phyloP scores from a whole-genome alignment of 2,888 invertebrate species.

The Cataglyphis cursor region DNA sequence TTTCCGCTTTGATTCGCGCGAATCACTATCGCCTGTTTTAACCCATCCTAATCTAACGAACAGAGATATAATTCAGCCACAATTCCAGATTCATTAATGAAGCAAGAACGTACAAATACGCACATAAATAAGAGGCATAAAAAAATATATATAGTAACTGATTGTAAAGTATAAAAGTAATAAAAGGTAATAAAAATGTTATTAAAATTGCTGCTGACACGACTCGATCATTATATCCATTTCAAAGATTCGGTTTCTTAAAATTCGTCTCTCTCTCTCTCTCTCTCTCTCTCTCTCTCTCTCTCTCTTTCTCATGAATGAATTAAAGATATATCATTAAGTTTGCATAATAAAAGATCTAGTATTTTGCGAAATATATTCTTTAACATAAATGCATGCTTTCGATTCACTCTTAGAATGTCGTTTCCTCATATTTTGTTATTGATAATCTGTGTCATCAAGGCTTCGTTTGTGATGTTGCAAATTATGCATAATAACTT shows the following conservation, averaged over 20 bases:
- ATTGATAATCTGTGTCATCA: conserved; percentile 34
- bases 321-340: not conserved
- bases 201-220: not conserved
- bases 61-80: conserved; percentile 1
- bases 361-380: not conserved
- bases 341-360: not conserved
- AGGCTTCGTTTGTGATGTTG: conserved; percentile 48
- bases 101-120: not conserved
- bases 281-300: no score
- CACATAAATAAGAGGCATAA: not conserved
- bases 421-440: conserved; percentile 33
- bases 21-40: conserved; percentile 46
- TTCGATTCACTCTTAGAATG: conserved; percentile 44
- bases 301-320: not conserved
- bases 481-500: conserved; percentile 40
- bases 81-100: conserved; percentile 1
- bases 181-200: not conserved
- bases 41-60: not conserved
- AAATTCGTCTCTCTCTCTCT: not conserved
- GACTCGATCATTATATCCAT: not conserved
- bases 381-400: conserved; percentile 17
- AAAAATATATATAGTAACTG: not conserved
- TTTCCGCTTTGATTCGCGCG: conserved; percentile 48
- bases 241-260: not conserved
- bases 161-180: not conserved